Conservation (phyloP, 1,140 invertebrate genomes). For the Ditylenchus dipsaci region DNA sequence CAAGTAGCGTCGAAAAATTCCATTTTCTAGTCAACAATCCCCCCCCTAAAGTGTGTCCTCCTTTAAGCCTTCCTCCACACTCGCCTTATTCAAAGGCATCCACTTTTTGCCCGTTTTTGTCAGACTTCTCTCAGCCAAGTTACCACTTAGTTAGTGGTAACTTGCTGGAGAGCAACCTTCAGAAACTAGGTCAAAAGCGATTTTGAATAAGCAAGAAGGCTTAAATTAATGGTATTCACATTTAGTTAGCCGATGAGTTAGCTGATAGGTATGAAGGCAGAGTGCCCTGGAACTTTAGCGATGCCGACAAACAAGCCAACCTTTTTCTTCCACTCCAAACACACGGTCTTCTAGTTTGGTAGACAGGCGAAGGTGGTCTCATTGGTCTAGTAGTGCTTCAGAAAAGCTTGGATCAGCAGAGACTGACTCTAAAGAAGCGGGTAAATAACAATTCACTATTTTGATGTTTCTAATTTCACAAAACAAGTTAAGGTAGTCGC, state of each 20-base stretch:
- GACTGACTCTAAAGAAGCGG: neutral
- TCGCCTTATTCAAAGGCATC: no score
- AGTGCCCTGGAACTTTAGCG: neutral
- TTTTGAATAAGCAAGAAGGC: no score
- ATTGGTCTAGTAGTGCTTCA: neutral
- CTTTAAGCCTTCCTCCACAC: no score
- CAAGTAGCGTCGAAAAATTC: no score
- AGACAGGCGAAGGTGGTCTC: neutral
- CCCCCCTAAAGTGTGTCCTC: no score
- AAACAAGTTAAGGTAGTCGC: neutral
- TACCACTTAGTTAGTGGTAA: no score
- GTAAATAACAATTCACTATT: neutral
- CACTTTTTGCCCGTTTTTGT: no score
- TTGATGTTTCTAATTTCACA: neutral
- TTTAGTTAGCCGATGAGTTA: neutral
- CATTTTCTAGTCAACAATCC: no score
- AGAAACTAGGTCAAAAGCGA: no score
- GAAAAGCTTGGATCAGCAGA: neutral
- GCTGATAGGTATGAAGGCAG: neutral
- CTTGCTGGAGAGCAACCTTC: no score
- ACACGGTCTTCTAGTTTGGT: neutral
- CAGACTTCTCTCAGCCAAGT: no score
- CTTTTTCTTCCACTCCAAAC: neutral
- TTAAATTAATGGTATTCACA: no score
- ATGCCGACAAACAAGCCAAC: neutral